phyloP scores from a whole-genome alignment of 2,797 vertebrate genomes.

The Artibeus lituratus region DNA sequence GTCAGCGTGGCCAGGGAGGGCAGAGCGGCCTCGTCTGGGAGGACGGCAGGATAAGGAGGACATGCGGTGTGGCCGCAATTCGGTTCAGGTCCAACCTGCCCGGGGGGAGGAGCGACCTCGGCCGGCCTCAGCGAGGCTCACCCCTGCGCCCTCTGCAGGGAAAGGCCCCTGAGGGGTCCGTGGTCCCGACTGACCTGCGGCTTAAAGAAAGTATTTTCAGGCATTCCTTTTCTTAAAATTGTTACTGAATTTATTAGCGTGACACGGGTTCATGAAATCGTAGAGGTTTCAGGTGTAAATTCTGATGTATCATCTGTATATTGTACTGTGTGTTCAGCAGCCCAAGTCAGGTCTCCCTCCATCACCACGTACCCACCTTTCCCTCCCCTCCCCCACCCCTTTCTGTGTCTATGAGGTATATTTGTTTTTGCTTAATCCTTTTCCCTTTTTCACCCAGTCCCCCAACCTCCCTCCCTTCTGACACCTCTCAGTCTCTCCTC shows the following conservation, averaged over 20 bases:
- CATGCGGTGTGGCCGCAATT: rapidly evolving
- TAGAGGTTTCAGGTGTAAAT: background rate
- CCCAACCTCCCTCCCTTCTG: background rate
- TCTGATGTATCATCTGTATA: rapidly evolving
- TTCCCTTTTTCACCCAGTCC: no score
- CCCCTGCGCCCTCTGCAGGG: no score
- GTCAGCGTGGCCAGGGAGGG: no score
- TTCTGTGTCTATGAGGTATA: no score
- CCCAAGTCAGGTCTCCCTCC: background rate
- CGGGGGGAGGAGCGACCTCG: no score
- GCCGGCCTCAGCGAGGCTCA: no score
- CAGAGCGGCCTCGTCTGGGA: no score
- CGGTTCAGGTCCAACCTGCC: rapidly evolving
- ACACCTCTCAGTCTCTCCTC: background rate
- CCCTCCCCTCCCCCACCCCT: no score
- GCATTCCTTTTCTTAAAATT: background rate
- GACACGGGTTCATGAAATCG: background rate
- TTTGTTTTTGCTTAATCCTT: no score
- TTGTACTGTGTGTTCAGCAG: background rate
- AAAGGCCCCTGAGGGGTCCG: background rate
- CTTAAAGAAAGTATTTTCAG: background rate
- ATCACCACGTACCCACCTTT: rapidly evolving
- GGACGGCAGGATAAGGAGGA: no score
- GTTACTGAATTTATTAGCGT: background rate
- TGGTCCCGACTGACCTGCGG: no score